Base-by-base conservation (phyloP, 2,888 invertebrate species). In the Allolobophora icterica region DNA sequence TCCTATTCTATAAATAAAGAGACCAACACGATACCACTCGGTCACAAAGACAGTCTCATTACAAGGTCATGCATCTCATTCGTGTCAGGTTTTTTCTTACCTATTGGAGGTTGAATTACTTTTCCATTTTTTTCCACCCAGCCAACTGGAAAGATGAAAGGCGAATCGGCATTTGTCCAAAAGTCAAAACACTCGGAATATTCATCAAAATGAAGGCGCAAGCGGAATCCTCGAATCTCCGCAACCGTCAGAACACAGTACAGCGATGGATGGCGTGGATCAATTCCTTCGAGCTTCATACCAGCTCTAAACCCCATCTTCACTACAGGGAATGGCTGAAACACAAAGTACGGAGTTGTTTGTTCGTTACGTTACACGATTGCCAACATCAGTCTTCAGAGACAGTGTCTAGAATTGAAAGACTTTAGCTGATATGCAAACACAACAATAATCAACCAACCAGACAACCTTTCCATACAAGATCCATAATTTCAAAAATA, bases 121-220 rank as follows among this genome's bases (percentile, higher is more conserved):
- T 97, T 97, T 1, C 97, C 97, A 93, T 97, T 97, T 95, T 97
- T 97, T 94, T 97, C 97, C 94, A 98, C 98, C 98, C 98, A 99
- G n/a, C 98, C 98, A 52, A 97, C 97, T 17, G 98, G 98, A 95
- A 98, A 99, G 91, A 99, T 97, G 94, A 98, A 97, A 94, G 97
- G 96, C n/a, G 97, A 97, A 95, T 98, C 98, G 0, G 98, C 97
- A 95, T 98, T 98, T 83, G 97, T 97, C 98, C 99, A 99, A 95
- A 98, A 99, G 95, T 99, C 98, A 94, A 97, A 97, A 94, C 97
- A 96, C 91, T 97, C 97, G 0, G 97, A 97, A 95, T 97, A 99
- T 30, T 98, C 98, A 95, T 99, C 98, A 95, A 99, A 99, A 95
- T 98, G 98, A 90, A 99, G 96, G 92, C 98, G 96, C 94, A 99